Base-by-base conservation (phyloP, 2,113 vertebrate genomes). In the Eublepharis macularius region DNA sequence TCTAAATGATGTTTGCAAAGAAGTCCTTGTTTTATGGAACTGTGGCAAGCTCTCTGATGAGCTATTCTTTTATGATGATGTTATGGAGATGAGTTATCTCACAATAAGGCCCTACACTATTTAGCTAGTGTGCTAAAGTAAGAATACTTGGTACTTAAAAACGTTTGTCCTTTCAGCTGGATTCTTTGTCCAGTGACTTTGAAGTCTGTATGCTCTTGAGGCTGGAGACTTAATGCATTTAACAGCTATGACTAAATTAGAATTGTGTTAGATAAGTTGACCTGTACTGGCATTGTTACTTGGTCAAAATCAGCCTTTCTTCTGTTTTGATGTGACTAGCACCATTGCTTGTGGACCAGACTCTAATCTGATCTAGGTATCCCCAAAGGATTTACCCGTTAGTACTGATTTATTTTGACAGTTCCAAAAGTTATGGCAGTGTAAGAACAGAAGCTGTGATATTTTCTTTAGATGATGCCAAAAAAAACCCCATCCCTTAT, bases 401-500 rank as follows among this genome's bases (percentile, higher is more conserved):
- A 45, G 91, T 85, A 88, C 87, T 85, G 66, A 88, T 86, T 81
- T 91, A 89, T 66, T 76, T 91, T 41, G 84, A 26, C 84, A 21
- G 7, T 2, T 87, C 76, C 41, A 82, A 66, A 90, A 87, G 85
- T 65, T 86, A 81, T 87, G 75, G 83, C 89, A 39, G 29, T 84
- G 34, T 79, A 26, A 88, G 87, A 88, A 87, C 94, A 92, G 89
- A 92, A 87, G 32, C 89, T 73, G 78, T 89, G 91, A 92, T 88
- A 88, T 93, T 94, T 95, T 87, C 80, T 73, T 85, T 89, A 84
- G 14, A n/a, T 92, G 84, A 89, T 83, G 85, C 87, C 4, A 63
- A 63, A 80, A 86, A 90, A 87, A 90, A 89, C 86, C 74, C 89
- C 73, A 84, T 76, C 87, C 94, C 88, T 90, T 95, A 93, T 94